Evolutionary conservation across 1,140 invertebrate species (phyloP).

Genomic region (Archegozetes longisetosus): DNA sequence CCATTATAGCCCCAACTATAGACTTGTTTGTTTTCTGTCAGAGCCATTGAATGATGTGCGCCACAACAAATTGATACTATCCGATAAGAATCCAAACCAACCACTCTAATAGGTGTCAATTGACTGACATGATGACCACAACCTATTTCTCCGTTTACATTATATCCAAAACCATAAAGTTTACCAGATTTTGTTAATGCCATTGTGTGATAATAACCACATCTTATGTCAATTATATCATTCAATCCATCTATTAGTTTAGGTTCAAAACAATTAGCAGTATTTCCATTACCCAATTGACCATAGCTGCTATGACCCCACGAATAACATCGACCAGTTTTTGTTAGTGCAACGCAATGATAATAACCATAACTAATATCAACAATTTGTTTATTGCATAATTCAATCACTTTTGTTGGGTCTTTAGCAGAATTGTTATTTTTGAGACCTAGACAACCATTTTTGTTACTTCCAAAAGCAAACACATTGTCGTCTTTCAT

Average conservation of each 20-base stretch:
- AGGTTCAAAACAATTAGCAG: constrained; percentile 1
- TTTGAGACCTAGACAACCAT: constrained; percentile 14
- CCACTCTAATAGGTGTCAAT: constrained; percentile 6
- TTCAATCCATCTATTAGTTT: constrained; percentile 3
- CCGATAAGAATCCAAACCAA: constrained; percentile 25
- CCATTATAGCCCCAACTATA: constrained; percentile 53
- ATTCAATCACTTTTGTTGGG: constrained; percentile 29
- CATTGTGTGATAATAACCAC: constrained; percentile 5
- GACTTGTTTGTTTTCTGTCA: constrained; percentile 44
- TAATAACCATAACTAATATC: constrained; percentile 44
- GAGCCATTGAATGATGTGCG: constrained; percentile 45
- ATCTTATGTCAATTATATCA: neutral
- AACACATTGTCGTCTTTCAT: constrained; percentile 35
- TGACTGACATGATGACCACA: neutral
- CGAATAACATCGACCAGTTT: constrained; percentile 40
- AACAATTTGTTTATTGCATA: constrained; percentile 41
- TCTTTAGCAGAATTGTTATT: constrained; percentile 1
- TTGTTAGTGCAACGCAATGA: constrained; percentile 43
- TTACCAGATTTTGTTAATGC: constrained; percentile 6
- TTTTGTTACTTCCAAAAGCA: constrained; percentile 12
- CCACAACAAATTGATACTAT: constrained; percentile 48
- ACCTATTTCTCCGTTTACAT: constrained; percentile 50
- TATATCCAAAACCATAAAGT: constrained; percentile 48
- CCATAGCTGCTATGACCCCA: constrained; percentile 50
- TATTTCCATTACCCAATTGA: constrained; percentile 22